A percentile compares a stretch with the other conserved stretches of the same genome.
These are phyloP conservation scores for Ditula angustiorana DNA, from an alignment of 2,888 invertebrate genomes.

Conservation along the genomic window DNA sequence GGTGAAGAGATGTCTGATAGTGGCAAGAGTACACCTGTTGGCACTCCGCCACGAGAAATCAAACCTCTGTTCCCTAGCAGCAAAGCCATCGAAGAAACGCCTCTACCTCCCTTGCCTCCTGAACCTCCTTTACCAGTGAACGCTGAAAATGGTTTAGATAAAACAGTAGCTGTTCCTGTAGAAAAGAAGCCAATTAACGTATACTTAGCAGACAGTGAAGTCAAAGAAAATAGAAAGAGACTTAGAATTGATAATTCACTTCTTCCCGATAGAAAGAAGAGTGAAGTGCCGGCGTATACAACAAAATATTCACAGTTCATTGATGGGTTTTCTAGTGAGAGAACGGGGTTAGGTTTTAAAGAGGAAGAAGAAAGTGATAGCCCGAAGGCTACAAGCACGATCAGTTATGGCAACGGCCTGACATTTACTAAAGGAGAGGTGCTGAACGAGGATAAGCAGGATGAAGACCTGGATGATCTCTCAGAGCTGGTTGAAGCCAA, in stretches of 20 bases:
- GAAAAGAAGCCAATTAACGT: slow-evolving; percentile 73
- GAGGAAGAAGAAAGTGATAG: slow-evolving; percentile 59
- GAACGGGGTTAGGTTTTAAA: slow-evolving; percentile 80
- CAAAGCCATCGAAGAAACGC: slow-evolving; percentile 53
- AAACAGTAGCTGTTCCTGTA: slow-evolving; percentile 44
- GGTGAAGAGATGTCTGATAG: slow-evolving; percentile 45
- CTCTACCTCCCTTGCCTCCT: slow-evolving; percentile 52
- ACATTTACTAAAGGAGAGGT: slow-evolving; percentile 83
- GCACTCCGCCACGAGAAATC: slow-evolving; percentile 37
- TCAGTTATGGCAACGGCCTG: slow-evolving; percentile 75
- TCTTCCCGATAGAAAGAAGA: slow-evolving; percentile 65
- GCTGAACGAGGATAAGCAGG: slow-evolving; percentile 72
- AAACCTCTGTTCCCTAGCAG: slow-evolving; percentile 59
- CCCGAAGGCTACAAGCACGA: slow-evolving; percentile 62
- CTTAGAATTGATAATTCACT: slow-evolving; percentile 78
- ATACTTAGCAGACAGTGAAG: slow-evolving; percentile 66
- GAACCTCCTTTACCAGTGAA: slow-evolving; percentile 45
- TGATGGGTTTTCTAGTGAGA: slow-evolving; percentile 75
- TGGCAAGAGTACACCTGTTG: slow-evolving; percentile 16
- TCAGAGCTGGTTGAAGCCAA: slow-evolving; percentile 80
- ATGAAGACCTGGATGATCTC: slow-evolving; percentile 68
- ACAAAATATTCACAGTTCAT: slow-evolving; percentile 78
- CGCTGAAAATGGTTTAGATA: slow-evolving; percentile 50
- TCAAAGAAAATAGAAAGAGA: slow-evolving; percentile 68
- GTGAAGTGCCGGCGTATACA: slow-evolving; percentile 68